Evolutionary conservation across 1,140 invertebrate genomes (phyloP), one percentile per base, ranked within the genome.

Genomic region (Vollenhovia emeryi): DNA sequence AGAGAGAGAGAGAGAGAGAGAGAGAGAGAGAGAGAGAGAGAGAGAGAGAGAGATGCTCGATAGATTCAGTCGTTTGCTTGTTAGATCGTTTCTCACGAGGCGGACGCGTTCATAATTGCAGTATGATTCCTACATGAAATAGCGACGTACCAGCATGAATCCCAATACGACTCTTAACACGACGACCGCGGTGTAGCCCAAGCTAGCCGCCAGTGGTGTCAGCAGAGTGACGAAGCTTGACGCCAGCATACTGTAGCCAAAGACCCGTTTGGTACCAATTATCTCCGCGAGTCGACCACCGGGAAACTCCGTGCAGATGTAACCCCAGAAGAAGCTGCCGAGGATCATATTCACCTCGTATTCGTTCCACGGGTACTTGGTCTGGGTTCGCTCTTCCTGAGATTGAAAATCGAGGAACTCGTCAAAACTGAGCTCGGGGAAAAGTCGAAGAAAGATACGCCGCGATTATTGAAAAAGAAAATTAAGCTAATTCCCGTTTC

Each of bases 281-380:
- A 97, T 93, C 92, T 98, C 98, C 15, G 98, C 97, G 48, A 98
- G 94, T 73, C 98, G 96, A 6, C 98, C 98, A 9, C 98, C 98
- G 0, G 98, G 98, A 57, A 99, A 94, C 93, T 98, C 98, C 52
- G 98, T 98, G 43, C 97, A 95, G 11, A 98, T 96, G 93, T 98
- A 99, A 5, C 98, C 98, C 97, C 98, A 98, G 95, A 98, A 99
- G 95, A 98, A 99, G 85, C 97, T 96, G 11, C 98, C 98, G 15
- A 98, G 95, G 60, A 98, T 96, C 45, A 97, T 95, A 90, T 98
- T 98, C 89, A 97, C 97, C 85, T 97, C 95, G 84, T 97, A 96
- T 52, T 96, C 96, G 90, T 97, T 95, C 97, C 97, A 98, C 1
- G 95, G 86, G 87, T 97, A 97, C 66, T 96, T 96, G 3, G 95